Evolutionary conservation across 1,140 invertebrate genomes (phyloP).

Genomic region (Steinernema feltiae): DNA sequence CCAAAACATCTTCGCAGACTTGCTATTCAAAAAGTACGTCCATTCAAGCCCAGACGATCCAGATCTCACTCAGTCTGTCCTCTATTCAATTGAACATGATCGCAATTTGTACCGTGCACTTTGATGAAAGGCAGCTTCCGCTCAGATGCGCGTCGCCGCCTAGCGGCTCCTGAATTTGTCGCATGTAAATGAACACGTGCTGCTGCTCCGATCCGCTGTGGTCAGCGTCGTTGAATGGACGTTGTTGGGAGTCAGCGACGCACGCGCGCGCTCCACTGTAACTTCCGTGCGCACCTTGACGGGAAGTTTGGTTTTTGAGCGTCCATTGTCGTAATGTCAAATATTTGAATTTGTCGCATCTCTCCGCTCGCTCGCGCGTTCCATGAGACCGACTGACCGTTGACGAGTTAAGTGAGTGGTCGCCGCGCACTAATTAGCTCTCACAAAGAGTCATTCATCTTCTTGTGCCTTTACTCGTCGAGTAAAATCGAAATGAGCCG

Average conservation of each 20-base stretch:
- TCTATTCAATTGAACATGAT: background rate
- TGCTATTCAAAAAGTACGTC: too few species aligned
- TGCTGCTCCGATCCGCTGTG: too few species aligned
- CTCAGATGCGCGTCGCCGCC: background rate
- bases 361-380: background rate
- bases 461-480: background rate
- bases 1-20: too few species aligned
- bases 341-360: slow-evolving; percentile 1
- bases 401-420: background rate
- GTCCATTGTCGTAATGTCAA: background rate
- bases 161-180: background rate
- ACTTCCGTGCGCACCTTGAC: background rate
- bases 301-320: background rate
- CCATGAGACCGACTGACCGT: background rate
- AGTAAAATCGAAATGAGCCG: background rate
- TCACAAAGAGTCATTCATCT: background rate
- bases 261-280: too few species aligned
- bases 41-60: too few species aligned
- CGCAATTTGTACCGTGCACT: background rate
- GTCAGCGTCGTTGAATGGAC: too few species aligned
- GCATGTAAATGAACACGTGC: slow-evolving; percentile 5
- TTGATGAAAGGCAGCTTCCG: background rate
- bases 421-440: slow-evolving; percentile 11
- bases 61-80: too few species aligned
- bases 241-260: too few species aligned